These are phyloP conservation scores for Lophotis ruficrista DNA, from an alignment of 2,113 vertebrate species.

Conservation along the genomic window DNA sequence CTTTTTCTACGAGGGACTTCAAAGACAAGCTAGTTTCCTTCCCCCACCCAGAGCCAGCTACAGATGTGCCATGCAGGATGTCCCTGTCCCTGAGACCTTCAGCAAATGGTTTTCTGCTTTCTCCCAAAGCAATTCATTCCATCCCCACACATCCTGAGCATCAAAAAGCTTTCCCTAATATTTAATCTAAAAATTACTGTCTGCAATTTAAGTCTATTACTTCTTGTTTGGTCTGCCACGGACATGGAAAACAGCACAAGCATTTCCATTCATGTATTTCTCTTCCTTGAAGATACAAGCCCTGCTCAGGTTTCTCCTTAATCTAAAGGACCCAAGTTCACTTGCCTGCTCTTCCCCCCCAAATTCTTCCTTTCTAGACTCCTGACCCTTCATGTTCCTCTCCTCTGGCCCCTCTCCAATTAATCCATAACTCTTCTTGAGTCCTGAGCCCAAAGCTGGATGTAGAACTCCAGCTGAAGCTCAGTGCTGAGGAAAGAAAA, in stretches of 20 bases:
- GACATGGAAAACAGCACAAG: neutral
- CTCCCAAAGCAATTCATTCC: neutral
- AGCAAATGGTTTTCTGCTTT: neutral
- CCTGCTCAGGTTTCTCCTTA: neutral
- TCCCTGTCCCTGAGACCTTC: neutral
- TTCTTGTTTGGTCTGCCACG: neutral
- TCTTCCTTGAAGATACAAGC: neutral
- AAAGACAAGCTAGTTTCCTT: neutral
- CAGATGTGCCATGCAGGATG: neutral
- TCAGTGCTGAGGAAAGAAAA: neutral
- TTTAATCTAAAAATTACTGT: neutral
- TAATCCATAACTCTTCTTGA: neutral
- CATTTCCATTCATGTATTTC: neutral
- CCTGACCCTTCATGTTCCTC: neutral
- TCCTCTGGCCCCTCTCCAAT: neutral
- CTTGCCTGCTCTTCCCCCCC: neutral
- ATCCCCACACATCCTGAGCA: neutral
- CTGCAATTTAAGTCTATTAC: neutral
- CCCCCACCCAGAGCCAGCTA: neutral
- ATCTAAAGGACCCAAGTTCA: neutral
- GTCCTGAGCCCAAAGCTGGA: neutral
- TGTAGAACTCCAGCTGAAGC: neutral
- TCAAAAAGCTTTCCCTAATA: neutral
- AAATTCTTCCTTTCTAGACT: neutral
- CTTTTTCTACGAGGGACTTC: neutral